These are phyloP conservation scores for Macrotis lagotis DNA, from an alignment of 2,113 vertebrate genomes.

Conservation along the genomic window DNA sequence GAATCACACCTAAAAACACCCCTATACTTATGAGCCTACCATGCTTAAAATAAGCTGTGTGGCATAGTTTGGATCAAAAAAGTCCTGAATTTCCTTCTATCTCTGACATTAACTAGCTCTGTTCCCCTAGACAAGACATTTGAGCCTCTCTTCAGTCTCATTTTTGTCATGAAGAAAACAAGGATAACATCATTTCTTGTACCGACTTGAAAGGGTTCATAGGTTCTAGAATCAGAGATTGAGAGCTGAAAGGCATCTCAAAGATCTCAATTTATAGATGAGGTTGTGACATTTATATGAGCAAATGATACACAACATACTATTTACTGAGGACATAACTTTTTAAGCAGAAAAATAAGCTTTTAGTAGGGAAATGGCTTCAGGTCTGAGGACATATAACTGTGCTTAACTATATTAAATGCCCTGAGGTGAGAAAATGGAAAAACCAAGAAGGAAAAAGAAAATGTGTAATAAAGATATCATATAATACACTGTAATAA, in stretches of 20 bases:
- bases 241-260: not conserved
- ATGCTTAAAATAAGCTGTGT: not conserved
- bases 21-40: not conserved
- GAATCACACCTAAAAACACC: too few species aligned
- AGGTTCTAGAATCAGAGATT: not conserved
- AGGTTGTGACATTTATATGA: not conserved
- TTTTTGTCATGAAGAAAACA: not conserved
- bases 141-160: not conserved
- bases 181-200: not conserved
- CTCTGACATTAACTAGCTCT: not conserved
- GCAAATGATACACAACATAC: constrained; percentile 10
- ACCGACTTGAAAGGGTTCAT: not conserved
- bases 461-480: constrained; percentile 24
- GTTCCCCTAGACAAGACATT: not conserved
- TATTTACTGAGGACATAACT: not conserved
- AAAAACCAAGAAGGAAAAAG: constrained; percentile 19
- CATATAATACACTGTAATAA: not conserved
- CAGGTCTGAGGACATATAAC: constrained; percentile 17
- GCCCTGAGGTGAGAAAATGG: constrained; percentile 34
- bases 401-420: constrained; percentile 17
- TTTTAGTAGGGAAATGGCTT: not conserved
- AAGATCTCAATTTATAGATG: not conserved
- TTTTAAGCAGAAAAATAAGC: not conserved
- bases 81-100: not conserved
- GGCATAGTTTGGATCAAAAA: not conserved